These are phyloP conservation scores for Dreissena rostriformis DNA, from an alignment of 1,140 invertebrate species.

Conservation along the genomic window DNA sequence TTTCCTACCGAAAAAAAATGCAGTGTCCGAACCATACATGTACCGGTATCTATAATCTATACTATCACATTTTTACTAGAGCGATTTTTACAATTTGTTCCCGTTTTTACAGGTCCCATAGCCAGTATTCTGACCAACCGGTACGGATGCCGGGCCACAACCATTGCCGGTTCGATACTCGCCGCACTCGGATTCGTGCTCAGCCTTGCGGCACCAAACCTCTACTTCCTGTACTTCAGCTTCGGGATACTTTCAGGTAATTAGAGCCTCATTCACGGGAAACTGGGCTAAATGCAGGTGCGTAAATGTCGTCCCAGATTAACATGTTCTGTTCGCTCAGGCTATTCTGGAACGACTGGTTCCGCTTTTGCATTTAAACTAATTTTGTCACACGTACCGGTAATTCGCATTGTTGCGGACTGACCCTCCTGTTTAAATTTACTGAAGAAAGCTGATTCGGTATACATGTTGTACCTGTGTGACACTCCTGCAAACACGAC, in stretches of 20 bases:
- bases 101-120: conserved; percentile 88
- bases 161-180: conserved; percentile 94
- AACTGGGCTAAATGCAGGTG: too few species aligned
- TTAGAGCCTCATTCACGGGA: conserved; percentile 48
- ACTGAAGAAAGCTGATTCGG: too few species aligned
- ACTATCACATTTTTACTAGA: too few species aligned
- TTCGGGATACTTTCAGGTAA: conserved; percentile 92
- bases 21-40: too few species aligned
- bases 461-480: too few species aligned
- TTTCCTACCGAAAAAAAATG: too few species aligned
- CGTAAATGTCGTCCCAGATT: neutral
- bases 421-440: too few species aligned
- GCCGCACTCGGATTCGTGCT: conserved; percentile 89
- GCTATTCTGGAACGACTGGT: neutral
- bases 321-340: neutral
- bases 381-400: too few species aligned
- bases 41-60: too few species aligned
- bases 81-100: too few species aligned
- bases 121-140: conserved; percentile 98
- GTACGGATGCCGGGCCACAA: conserved; percentile 95
- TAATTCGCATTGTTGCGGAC: too few species aligned
- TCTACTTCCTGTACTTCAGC: conserved; percentile 92
- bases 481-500: too few species aligned
- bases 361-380: neutral
- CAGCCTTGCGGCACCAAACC: conserved; percentile 90